Evolutionary conservation across 2,888 invertebrate species (phyloP).

Genomic region (Clanis bilineata): DNA sequence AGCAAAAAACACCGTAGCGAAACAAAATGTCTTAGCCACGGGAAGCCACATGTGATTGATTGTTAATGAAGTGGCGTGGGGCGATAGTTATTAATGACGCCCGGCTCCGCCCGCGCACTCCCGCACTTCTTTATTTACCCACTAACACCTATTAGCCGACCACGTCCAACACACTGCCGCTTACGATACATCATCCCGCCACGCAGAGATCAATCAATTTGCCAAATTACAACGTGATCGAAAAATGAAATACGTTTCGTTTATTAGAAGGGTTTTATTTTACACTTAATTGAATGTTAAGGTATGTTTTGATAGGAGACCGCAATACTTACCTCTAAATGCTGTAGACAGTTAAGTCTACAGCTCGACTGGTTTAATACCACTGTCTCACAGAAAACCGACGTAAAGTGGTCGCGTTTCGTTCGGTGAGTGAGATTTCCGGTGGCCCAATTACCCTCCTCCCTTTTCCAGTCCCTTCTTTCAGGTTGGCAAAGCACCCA

Average conservation of each 20-base stretch:
- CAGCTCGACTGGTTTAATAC: no score
- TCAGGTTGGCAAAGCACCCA: no score
- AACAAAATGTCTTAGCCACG: constrained; percentile 53
- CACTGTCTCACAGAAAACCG: no score
- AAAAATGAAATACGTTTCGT: constrained; percentile 51
- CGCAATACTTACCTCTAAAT: no score
- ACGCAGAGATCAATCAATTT: constrained; percentile 76
- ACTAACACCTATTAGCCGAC: constrained; percentile 73
- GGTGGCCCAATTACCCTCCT: no score
- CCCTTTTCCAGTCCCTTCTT: no score
- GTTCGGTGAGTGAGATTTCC: no score
- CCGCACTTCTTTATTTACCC: constrained; percentile 68
- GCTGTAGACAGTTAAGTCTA: no score
- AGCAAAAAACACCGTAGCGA: constrained; percentile 32
- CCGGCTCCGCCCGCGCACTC: constrained; percentile 56
- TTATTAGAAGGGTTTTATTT: constrained; percentile 19
- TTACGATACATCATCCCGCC: constrained; percentile 67
- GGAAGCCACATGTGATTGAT: constrained; percentile 72
- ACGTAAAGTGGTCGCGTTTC: no score
- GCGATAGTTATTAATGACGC: constrained; percentile 78
- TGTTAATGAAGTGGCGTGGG: constrained; percentile 74
- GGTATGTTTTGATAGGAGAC: no score
- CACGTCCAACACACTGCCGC: constrained; percentile 57
- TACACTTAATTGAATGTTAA: background rate
- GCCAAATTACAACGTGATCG: constrained; percentile 58